Evolutionary conservation across 2,113 vertebrate genomes (phyloP).

Genomic region (Grus americana): DNA sequence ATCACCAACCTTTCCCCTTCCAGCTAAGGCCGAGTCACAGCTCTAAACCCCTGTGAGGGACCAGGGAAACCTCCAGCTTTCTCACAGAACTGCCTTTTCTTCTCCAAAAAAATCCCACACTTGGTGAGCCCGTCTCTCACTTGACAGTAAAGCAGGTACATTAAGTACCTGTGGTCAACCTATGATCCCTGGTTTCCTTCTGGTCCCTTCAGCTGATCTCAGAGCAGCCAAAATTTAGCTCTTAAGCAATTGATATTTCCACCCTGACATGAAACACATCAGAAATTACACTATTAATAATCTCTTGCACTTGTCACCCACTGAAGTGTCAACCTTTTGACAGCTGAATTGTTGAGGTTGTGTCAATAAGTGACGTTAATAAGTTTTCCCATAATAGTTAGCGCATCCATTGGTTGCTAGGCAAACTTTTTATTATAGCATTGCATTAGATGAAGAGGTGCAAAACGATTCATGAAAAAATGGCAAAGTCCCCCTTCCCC

Average conservation of each 20-base stretch:
- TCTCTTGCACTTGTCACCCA: background rate
- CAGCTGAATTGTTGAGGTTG: background rate
- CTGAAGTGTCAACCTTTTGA: constrained; percentile 18
- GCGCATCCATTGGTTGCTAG: background rate
- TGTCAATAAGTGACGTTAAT: background rate
- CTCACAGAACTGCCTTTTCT: background rate
- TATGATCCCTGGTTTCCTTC: background rate
- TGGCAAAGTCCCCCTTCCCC: background rate
- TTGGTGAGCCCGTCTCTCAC: background rate
- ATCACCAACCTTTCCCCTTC: background rate
- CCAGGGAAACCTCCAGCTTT: background rate
- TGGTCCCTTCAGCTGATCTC: background rate
- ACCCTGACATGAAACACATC: background rate
- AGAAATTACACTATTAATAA: constrained; percentile 14
- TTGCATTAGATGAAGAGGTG: background rate
- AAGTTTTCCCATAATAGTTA: background rate
- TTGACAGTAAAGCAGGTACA: background rate
- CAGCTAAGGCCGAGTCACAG: background rate
- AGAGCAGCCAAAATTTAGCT: background rate
- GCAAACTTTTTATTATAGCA: background rate
- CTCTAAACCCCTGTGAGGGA: background rate
- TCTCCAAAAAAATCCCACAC: background rate
- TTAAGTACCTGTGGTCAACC: background rate
- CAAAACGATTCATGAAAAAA: background rate
- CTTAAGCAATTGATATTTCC: background rate